Percentiles rank a stretch among this genome's conserved stretches.
Conservation (phyloP, 2,113 vertebrate genomes). For the Bos indicus region DNA sequence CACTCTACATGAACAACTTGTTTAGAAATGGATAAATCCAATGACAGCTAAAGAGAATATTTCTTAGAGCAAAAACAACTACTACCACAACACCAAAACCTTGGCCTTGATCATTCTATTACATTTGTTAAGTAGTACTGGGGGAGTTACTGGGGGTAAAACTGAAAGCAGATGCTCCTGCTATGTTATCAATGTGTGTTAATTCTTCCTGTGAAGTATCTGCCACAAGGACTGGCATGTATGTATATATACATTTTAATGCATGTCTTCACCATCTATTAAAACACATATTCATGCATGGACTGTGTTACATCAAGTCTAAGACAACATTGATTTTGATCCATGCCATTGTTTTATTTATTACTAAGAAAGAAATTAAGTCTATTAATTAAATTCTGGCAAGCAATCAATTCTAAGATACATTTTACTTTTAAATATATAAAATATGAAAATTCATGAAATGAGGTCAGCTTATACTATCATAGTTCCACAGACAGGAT, state of each 20-base stretch:
- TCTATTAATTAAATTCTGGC: background rate
- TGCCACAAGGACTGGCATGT: background rate
- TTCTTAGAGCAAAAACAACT: background rate
- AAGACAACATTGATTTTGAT: background rate
- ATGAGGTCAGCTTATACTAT: background rate
- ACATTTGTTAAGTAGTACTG: background rate
- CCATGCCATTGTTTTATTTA: background rate
- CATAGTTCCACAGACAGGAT: background rate
- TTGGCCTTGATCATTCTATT: background rate
- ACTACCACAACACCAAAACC: background rate
- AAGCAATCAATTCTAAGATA: background rate
- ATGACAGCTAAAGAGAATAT: no score
- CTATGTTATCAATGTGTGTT: background rate
- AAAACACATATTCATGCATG: background rate
- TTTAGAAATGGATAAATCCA: no score
- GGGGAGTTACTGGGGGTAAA: background rate
- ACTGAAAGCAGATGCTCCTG: background rate
- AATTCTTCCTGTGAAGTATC: background rate
- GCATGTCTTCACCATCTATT: background rate
- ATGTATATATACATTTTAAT: background rate
- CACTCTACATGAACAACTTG: background rate
- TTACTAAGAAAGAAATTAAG: background rate
- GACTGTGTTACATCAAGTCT: background rate
- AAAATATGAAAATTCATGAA: background rate
- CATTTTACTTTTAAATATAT: background rate